Evolutionary conservation across 2,113 vertebrate species (phyloP), one percentile per base, ranked within the genome.

Genomic region (Hoplias malabaricus): DNA sequence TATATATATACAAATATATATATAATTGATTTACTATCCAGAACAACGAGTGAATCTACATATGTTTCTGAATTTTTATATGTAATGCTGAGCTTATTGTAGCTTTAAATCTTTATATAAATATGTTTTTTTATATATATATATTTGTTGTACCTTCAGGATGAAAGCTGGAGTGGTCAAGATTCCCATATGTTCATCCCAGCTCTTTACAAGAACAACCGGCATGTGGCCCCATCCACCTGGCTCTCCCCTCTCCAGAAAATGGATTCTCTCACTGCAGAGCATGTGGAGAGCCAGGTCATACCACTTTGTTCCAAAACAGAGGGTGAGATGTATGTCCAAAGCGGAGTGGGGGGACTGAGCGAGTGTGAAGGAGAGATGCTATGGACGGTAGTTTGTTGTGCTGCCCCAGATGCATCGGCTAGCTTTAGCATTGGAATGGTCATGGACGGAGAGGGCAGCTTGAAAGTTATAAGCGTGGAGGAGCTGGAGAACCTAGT

Each of bases 341-440:
- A 93, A 71, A 90, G 73, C 0, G 92, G 92, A 46, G 67, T 79
- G 0, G 66, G 2, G 0, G 88, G 89, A 42, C 54, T 42, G 68
- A 70, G 23, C 74, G 79, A 68, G 9, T 89, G 90, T 80, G 82
- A 84, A 61, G 62, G 7, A 0, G 69, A 61, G 34, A 80, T 77
- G 23, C 77, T 90, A 69, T 93, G 92, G 92, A 85, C 85, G 33
- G 91, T 91, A 11, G 73, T 82, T 23, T 93, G 91, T 80, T 93
- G 92, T 10, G 61, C 83, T 10, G 84, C 53, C 61, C 81, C 90
- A 3, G 80, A 81, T 2, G 90, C 79, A 43, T 61, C 78, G 1
- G 71, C 59, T 5, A 76, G 77, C 14, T 92, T 92, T 74, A 87
- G 85, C 38, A 0, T 89, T 57, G 92, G 87, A 57, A 68, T 91